Evolutionary conservation across 23 tunicate genomes (phyloP).

Genomic region (Halocynthia roretzi): DNA sequence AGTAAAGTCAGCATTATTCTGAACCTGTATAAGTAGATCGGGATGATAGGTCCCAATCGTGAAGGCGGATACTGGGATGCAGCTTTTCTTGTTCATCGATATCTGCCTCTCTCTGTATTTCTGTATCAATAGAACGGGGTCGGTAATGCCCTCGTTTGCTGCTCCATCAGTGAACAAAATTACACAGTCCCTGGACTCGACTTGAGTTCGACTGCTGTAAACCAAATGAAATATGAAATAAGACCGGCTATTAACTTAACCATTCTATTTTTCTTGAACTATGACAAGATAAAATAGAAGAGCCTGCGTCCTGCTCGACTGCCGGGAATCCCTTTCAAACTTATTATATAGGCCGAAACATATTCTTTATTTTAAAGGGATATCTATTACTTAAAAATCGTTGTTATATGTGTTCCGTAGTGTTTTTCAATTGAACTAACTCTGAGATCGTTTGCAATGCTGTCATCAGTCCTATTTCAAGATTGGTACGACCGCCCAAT

Average conservation of each 20-base stretch:
- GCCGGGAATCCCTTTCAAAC: no score
- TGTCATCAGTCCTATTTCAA: constrained; percentile 31
- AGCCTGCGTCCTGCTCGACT: no score
- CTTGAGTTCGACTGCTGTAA: no score
- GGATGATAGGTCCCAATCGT: constrained; percentile 65
- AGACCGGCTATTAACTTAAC: no score
- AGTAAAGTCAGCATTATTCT: no score
- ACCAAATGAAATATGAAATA: no score
- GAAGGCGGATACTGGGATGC: constrained; percentile 52
- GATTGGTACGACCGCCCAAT: constrained; percentile 30
- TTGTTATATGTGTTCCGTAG: no score
- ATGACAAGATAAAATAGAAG: no score
- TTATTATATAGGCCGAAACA: no score
- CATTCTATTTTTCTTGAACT: no score
- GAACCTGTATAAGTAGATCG: constrained; percentile 25
- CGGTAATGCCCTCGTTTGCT: constrained; percentile 39
- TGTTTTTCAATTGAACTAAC: background rate
- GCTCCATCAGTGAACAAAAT: constrained; percentile 75
- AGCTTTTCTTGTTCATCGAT: background rate
- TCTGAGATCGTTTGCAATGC: constrained; percentile 10
- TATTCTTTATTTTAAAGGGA: no score
- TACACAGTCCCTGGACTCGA: constrained; percentile 35
- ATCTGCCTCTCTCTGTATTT: constrained; percentile 13
- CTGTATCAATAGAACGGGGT: constrained; percentile 28
- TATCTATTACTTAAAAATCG: no score